These are phyloP conservation scores for Scyliorhinus canicula DNA, from an alignment of 2,797 vertebrate genomes.

Conservation along the genomic window DNA sequence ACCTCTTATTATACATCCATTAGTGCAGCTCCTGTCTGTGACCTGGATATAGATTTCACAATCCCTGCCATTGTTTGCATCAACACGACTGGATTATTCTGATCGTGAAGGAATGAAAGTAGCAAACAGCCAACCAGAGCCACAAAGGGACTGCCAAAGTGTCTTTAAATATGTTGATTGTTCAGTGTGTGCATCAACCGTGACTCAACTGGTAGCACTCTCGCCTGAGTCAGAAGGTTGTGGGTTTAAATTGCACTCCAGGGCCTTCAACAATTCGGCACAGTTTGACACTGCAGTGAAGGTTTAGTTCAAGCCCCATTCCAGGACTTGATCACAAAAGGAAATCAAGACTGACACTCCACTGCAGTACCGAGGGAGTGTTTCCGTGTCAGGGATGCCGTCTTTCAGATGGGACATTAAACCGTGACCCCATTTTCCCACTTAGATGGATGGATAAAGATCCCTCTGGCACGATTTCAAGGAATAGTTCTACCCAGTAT, in stretches of 20 bases:
- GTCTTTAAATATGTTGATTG: neutral
- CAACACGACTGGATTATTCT: neutral
- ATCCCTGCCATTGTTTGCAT: neutral
- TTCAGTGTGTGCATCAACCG: no score
- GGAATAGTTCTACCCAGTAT: neutral
- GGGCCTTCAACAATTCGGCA: neutral
- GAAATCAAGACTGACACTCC: neutral
- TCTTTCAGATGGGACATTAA: neutral
- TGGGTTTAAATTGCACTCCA: neutral
- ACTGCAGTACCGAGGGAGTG: neutral
- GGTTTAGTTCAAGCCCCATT: neutral
- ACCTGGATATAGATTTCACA: slow-evolving; percentile 32
- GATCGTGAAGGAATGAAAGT: neutral
- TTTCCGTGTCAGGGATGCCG: no score
- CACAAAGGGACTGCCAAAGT: neutral
- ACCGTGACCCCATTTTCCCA: neutral
- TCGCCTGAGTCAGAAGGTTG: neutral
- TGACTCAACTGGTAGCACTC: neutral
- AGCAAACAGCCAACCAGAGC: neutral
- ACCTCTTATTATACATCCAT: slow-evolving; percentile 31
- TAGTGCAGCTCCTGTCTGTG: slow-evolving; percentile 12
- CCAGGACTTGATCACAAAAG: neutral
- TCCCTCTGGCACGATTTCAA: neutral
- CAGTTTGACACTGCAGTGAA: neutral
- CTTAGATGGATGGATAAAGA: no score